These are phyloP conservation scores for Desmodus rotundus DNA, from an alignment of 2,113 vertebrate species.

Conservation along the genomic window DNA sequence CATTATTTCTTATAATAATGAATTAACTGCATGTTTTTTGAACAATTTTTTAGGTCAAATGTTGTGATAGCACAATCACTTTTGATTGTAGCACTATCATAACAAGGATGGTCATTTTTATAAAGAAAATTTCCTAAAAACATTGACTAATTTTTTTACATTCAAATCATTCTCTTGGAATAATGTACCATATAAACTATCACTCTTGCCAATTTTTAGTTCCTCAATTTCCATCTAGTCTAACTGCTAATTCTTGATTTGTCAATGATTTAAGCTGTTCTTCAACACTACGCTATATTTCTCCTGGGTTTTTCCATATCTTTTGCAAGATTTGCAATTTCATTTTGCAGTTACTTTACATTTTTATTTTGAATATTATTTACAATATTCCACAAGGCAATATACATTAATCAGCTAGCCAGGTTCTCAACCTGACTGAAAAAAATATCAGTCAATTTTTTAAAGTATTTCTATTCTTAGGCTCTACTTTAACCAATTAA, in stretches of 20 bases:
- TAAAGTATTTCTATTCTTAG: not conserved
- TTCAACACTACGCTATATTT: not conserved
- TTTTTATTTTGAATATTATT: slow-evolving; percentile 17
- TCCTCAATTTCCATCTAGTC: not conserved
- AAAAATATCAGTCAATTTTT: not conserved
- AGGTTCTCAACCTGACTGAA: not conserved
- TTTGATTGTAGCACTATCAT: not conserved
- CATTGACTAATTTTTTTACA: not conserved
- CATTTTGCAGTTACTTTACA: not conserved
- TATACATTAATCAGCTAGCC: not conserved
- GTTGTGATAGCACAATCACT: not conserved
- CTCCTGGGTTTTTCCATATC: not conserved
- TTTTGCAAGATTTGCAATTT: not conserved
- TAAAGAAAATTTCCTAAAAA: not conserved
- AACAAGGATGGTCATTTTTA: not conserved
- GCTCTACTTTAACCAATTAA: not conserved
- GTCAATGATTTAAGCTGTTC: not conserved
- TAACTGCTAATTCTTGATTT: not conserved
- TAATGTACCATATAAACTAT: not conserved
- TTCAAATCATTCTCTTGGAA: slow-evolving; percentile 1
- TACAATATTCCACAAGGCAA: not conserved
- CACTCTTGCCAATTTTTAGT: not conserved
- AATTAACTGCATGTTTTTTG: not conserved
- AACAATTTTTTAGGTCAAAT: slow-evolving; percentile 2
- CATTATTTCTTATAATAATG: not conserved